Percentiles rank a stretch among this genome's conserved stretches.
phyloP scores from a whole-genome alignment of 2,113 vertebrate genomes.

The Motacilla tschutschensis region DNA sequence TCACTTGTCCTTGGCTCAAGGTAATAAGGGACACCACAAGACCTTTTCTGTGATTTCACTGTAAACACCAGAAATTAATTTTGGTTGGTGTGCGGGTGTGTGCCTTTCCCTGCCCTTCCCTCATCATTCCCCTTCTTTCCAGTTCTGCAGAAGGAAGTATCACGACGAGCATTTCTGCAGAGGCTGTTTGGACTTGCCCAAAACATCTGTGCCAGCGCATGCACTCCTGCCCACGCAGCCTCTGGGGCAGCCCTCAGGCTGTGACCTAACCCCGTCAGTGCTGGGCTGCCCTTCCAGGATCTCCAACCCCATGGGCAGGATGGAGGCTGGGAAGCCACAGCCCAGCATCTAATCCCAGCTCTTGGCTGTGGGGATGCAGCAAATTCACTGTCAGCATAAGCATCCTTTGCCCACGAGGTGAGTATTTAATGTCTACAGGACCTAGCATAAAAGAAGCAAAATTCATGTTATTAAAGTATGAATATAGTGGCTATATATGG shows the following conservation, averaged over 20 bases:
- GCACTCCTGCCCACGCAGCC: not conserved
- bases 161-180: not conserved
- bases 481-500: not conserved
- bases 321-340: not conserved
- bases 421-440: not conserved
- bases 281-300: not conserved
- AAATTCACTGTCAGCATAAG: fast-evolving
- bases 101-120: not conserved
- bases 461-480: not conserved
- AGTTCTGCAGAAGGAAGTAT: not conserved
- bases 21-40: not conserved
- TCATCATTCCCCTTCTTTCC: not conserved
- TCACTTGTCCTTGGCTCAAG: not conserved
- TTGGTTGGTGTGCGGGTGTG: not conserved
- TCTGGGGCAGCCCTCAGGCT: not conserved
- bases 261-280: not conserved
- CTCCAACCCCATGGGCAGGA: not conserved
- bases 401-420: not conserved
- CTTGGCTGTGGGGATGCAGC: not conserved
- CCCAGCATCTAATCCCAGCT: not conserved
- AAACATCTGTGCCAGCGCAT: fast-evolving
- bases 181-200: not conserved
- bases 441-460: not conserved
- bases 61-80: not conserved
- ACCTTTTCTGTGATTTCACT: not conserved